These are phyloP conservation scores for Stictonetta naevosa DNA, from an alignment of 2,113 vertebrate species.

Conservation along the genomic window DNA sequence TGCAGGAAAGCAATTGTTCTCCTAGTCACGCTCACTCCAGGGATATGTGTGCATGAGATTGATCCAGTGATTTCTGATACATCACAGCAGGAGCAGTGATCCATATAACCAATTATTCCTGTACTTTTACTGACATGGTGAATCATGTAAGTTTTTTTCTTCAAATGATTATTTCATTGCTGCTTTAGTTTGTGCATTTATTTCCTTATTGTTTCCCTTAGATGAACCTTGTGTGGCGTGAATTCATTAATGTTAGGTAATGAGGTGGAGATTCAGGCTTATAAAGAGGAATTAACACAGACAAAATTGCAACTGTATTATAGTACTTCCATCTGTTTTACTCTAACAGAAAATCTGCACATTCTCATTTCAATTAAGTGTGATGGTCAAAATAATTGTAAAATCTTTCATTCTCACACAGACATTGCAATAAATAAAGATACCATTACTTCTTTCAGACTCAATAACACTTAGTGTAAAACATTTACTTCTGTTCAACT, in stretches of 20 bases:
- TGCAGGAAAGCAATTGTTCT: conserved; percentile 20
- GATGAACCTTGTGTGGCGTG: conserved; percentile 53
- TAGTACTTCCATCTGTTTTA: conserved; percentile 57
- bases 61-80: conserved; percentile 55
- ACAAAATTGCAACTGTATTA: conserved; percentile 42
- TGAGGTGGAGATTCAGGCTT: conserved; percentile 65
- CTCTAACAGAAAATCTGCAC: conserved; percentile 35
- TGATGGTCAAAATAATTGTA: conserved; percentile 65
- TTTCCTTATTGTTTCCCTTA: conserved; percentile 60
- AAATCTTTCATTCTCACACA: conserved; percentile 33
- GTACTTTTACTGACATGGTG: conserved; percentile 47
- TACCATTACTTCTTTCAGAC: conserved; percentile 24
- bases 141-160: conserved; percentile 51
- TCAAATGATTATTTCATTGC: conserved; percentile 54
- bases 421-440: conserved; percentile 47
- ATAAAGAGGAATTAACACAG: conserved; percentile 67
- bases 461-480: conserved; percentile 35
- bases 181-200: conserved; percentile 39
- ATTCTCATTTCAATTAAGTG: conserved; percentile 64
- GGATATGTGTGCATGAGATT: conserved; percentile 10
- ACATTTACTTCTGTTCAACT: neutral
- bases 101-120: conserved; percentile 65
- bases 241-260: conserved; percentile 73
- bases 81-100: conserved; percentile 56
- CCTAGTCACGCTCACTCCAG: neutral